Percentiles rank a stretch among this genome's conserved stretches.
phyloP scores from a whole-genome alignment of 2,797 vertebrate genomes.

The Sciurus vulgaris region DNA sequence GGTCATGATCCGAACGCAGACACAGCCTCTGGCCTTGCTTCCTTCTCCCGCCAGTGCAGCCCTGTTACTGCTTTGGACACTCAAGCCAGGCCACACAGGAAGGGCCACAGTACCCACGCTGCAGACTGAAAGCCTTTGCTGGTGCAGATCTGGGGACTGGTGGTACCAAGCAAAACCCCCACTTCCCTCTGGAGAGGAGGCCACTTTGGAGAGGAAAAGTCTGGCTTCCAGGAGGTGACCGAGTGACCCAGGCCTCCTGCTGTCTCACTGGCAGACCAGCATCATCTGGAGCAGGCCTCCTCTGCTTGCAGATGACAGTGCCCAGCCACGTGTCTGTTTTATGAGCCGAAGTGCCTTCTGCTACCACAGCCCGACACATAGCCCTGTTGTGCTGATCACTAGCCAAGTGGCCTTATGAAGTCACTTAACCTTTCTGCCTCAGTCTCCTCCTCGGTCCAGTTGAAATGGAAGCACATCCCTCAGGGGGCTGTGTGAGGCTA shows the following conservation, averaged over 20 bases:
- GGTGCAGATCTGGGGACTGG: neutral
- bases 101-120: accelerated
- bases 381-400: no score
- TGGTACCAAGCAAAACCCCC: neutral
- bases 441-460: neutral
- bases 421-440: neutral
- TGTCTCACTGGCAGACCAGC: neutral
- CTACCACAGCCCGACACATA: neutral
- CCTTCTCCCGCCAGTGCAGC: neutral
- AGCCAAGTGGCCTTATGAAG: no score
- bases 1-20: neutral
- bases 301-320: no score
- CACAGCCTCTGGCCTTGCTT: accelerated
- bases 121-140: neutral
- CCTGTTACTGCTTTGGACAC: neutral
- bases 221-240: neutral
- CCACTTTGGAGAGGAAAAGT: neutral
- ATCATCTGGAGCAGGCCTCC: no score
- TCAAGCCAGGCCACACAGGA: no score
- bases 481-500: neutral
- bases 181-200: neutral
- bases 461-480: no score
- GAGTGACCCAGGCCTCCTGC: neutral
- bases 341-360: no score
- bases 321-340: accelerated